A percentile compares a stretch with the other conserved stretches of the same genome.
These are phyloP conservation scores for Heliconius charithonia DNA, from an alignment of 2,888 invertebrate species.

Conservation along the genomic window DNA sequence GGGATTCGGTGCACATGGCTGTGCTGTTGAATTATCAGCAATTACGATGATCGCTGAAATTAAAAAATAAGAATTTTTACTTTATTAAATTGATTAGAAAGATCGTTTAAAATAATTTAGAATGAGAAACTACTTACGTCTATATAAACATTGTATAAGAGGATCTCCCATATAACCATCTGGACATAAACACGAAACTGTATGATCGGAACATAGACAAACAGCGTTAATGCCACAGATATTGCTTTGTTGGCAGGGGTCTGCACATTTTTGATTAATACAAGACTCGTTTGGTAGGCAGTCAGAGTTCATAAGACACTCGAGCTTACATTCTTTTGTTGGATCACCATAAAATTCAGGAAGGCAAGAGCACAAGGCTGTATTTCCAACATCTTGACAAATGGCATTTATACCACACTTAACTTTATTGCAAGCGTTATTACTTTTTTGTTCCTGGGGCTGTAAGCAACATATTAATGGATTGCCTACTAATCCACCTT, in stretches of 20 bases:
- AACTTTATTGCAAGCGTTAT: slow-evolving; percentile 88
- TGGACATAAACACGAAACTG: slow-evolving; percentile 91
- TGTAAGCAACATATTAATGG: slow-evolving; percentile 89
- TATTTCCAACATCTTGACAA: slow-evolving; percentile 87
- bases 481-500: slow-evolving; percentile 89
- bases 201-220: slow-evolving; percentile 91
- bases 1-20: slow-evolving; percentile 91
- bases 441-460: slow-evolving; percentile 79
- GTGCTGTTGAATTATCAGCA: slow-evolving; percentile 84
- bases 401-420: slow-evolving; percentile 92
- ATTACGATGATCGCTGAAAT: slow-evolving; percentile 78
- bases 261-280: slow-evolving; percentile 88
- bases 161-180: slow-evolving; percentile 92
- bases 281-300: slow-evolving; percentile 90
- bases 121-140: slow-evolving; percentile 67
- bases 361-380: slow-evolving; percentile 90
- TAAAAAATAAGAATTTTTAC: slow-evolving; percentile 50
- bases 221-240: slow-evolving; percentile 92
- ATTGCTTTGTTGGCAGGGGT: slow-evolving; percentile 87
- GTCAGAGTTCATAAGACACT: slow-evolving; percentile 92
- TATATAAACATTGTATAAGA: slow-evolving; percentile 87
- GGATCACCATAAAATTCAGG: slow-evolving; percentile 92
- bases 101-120: neutral
- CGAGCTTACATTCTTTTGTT: slow-evolving; percentile 88
- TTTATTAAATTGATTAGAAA: slow-evolving; percentile 9